Conservation (phyloP, 2,113 vertebrate genomes). For the Oophaga pumilio region DNA sequence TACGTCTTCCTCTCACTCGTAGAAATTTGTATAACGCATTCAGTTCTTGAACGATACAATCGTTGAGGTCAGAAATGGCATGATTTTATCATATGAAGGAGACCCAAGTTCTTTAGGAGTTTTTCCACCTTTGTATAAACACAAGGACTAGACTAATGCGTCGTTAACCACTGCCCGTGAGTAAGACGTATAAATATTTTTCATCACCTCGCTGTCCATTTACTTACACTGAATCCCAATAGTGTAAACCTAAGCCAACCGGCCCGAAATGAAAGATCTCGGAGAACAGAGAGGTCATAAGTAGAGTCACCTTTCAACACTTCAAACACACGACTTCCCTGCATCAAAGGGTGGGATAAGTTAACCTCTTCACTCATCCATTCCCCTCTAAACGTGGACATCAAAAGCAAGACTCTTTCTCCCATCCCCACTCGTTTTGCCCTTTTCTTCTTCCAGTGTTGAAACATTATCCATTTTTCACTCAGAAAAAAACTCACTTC, state of each 20-base stretch:
- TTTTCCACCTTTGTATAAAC: neutral
- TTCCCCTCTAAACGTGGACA: conserved; percentile 1
- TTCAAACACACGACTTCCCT: conserved; percentile 11
- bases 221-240: conserved; percentile 9
- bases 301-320: neutral
- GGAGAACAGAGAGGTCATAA: conserved; percentile 1
- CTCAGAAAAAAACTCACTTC: too few species aligned
- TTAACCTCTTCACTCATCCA: conserved; percentile 50
- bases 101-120: neutral
- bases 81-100: neutral
- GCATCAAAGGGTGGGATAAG: conserved; percentile 47
- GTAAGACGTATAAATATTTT: conserved; percentile 6
- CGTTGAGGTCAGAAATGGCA: neutral
- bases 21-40: neutral
- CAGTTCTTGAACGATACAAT: neutral
- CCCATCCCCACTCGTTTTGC: neutral
- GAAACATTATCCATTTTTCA: conserved; percentile 51
- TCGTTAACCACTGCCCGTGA: neutral
- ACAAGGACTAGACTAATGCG: neutral
- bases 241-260: conserved; percentile 5
- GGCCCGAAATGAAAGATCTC: conserved; percentile 10
- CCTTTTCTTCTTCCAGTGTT: neutral
- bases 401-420: conserved; percentile 26
- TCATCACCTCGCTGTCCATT: conserved; percentile 3
- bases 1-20: too few species aligned